These are phyloP conservation scores for Nannospalax galili DNA, from an alignment of 2,113 vertebrate species.

Conservation along the genomic window DNA sequence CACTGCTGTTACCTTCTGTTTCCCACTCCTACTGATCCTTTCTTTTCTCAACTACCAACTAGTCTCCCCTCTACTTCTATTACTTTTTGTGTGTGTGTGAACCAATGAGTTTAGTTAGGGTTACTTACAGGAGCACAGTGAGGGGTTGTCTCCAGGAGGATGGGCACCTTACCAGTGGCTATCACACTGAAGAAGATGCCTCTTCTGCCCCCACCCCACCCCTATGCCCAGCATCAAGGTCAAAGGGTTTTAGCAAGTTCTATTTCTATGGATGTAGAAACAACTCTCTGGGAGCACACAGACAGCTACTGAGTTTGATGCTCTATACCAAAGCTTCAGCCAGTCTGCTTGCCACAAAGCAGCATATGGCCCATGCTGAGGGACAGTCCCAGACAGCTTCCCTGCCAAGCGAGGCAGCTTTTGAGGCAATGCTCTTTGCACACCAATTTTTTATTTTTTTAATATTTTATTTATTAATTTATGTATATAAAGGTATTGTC, in stretches of 20 bases:
- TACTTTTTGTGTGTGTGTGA: neutral
- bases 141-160: neutral
- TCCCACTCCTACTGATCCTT: neutral
- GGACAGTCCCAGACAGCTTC: neutral
- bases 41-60: neutral
- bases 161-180: neutral
- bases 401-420: neutral
- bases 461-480: too few species aligned
- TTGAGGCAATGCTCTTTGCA: neutral
- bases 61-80: neutral
- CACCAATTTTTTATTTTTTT: too few species aligned
- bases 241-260: constrained; percentile 12
- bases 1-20: too few species aligned
- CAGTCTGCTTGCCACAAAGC: neutral
- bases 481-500: too few species aligned
- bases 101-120: neutral
- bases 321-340: neutral
- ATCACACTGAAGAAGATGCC: neutral
- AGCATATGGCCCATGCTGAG: neutral
- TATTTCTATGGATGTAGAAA: neutral
- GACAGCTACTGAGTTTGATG: neutral
- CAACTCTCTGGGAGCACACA: neutral
- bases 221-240: neutral
- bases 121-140: neutral
- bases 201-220: neutral